These are phyloP conservation scores for Drosophila biarmipes DNA, from an alignment of 1,140 invertebrate species.

Conservation along the genomic window DNA sequence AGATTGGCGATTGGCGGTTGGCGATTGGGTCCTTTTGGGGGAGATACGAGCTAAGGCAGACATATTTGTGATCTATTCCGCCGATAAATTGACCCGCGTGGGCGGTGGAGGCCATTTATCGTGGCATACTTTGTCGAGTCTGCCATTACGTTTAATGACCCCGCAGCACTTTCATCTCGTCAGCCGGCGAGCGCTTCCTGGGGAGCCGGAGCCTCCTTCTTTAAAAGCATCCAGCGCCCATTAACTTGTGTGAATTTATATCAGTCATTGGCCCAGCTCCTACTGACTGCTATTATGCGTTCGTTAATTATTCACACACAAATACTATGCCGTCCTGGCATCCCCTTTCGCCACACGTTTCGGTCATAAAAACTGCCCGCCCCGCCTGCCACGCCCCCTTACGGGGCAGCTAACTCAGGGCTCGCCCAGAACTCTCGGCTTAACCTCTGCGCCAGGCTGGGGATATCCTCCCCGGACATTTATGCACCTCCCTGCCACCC, in stretches of 20 bases:
- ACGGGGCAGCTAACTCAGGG: slow-evolving; percentile 61
- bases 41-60: slow-evolving; percentile 21
- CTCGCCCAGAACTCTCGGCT: slow-evolving; percentile 36
- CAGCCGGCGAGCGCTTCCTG: slow-evolving; percentile 35
- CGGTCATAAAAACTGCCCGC: slow-evolving; percentile 73
- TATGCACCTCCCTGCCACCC: slow-evolving; percentile 48
- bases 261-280: slow-evolving; percentile 66
- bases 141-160: slow-evolving; percentile 63
- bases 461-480: slow-evolving; percentile 62
- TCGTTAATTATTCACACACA: slow-evolving; percentile 82
- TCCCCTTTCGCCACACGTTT: slow-evolving; percentile 55
- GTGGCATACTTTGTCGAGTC: slow-evolving; percentile 55
- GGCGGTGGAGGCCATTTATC: slow-evolving; percentile 47
- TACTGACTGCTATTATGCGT: slow-evolving; percentile 75
- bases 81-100: slow-evolving; percentile 48
- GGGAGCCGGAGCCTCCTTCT: slow-evolving; percentile 34
- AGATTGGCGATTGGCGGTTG: slow-evolving; percentile 22
- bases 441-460: slow-evolving; percentile 55
- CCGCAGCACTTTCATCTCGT: slow-evolving; percentile 51
- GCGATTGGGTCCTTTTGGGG: not conserved
- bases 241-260: slow-evolving; percentile 82
- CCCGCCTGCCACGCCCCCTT: slow-evolving; percentile 61
- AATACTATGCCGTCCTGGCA: slow-evolving; percentile 18
- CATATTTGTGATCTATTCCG: slow-evolving; percentile 56
- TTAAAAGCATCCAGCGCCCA: slow-evolving; percentile 76